phyloP scores from a whole-genome alignment of 2,888 invertebrate genomes.

The Apodemia duryi region DNA sequence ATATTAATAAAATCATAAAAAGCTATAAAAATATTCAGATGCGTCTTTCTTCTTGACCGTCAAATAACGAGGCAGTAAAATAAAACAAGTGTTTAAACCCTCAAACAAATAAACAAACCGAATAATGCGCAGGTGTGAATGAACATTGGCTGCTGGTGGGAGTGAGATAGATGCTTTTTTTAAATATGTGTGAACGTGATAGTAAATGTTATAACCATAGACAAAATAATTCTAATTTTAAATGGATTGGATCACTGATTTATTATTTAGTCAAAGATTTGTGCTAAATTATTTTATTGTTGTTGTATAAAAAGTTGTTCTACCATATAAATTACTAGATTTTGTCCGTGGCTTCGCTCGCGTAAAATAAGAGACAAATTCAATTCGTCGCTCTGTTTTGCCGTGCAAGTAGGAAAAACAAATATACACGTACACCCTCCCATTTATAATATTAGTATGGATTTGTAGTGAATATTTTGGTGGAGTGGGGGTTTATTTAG shows the following conservation, averaged over 20 bases:
- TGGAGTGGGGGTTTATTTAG: too few species aligned
- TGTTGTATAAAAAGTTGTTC: too few species aligned
- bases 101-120: constrained; percentile 64
- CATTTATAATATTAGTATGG: too few species aligned
- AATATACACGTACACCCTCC: too few species aligned
- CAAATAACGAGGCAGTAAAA: constrained; percentile 46
- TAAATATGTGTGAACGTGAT: constrained; percentile 5
- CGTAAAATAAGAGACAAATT: too few species aligned
- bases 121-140: constrained; percentile 70
- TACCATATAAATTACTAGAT: too few species aligned
- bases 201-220: constrained; percentile 14
- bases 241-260: constrained; percentile 14
- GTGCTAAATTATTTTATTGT: not conserved
- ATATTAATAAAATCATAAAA: not conserved
- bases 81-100: constrained; percentile 47
- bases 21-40: constrained; percentile 32
- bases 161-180: constrained; percentile 43
- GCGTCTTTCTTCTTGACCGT: constrained; percentile 33
- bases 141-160: constrained; percentile 52
- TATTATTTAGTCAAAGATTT: not conserved
- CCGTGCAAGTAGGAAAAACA: too few species aligned
- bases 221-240: constrained; percentile 17
- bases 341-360: too few species aligned
- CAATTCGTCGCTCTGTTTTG: too few species aligned
- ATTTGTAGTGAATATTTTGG: too few species aligned